Conservation (phyloP, 2,113 vertebrate genomes). For the Talpa occidentalis region DNA sequence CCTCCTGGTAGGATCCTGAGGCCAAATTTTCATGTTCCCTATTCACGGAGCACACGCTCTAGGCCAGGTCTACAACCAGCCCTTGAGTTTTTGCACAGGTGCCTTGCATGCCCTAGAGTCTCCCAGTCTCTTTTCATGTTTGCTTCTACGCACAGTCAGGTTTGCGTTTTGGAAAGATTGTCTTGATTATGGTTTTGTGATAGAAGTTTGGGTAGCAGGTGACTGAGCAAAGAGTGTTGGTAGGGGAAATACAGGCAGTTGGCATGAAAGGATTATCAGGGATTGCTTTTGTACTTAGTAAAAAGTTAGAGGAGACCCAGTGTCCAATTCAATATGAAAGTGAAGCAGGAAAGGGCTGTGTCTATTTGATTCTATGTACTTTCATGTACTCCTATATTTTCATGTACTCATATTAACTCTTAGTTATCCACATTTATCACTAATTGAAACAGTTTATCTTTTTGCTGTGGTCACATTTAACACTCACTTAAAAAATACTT, state of each 20-base stretch:
- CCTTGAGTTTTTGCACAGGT: background rate
- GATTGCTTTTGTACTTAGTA: background rate
- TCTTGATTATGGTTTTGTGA: background rate
- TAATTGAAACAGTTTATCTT: background rate
- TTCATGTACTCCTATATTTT: background rate
- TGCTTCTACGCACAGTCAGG: background rate
- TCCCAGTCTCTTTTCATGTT: background rate
- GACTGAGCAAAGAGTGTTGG: background rate
- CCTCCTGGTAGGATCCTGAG: background rate
- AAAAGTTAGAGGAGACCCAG: background rate
- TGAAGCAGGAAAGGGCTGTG: background rate
- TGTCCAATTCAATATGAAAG: background rate
- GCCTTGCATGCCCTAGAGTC: background rate
- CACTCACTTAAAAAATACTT: background rate
- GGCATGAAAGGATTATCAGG: background rate
- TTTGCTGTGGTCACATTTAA: background rate
- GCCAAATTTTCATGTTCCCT: background rate
- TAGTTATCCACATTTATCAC: background rate
- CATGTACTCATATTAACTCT: background rate
- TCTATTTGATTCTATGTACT: background rate
- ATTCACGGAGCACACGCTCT: background rate
- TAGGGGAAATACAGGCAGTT: background rate
- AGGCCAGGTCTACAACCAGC: background rate
- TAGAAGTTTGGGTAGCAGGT: background rate
- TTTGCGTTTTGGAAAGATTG: background rate